Percentiles rank a stretch among this genome's conserved stretches.
These are phyloP conservation scores for Agrochola lychnidis DNA, from an alignment of 2,888 invertebrate species.

Conservation along the genomic window DNA sequence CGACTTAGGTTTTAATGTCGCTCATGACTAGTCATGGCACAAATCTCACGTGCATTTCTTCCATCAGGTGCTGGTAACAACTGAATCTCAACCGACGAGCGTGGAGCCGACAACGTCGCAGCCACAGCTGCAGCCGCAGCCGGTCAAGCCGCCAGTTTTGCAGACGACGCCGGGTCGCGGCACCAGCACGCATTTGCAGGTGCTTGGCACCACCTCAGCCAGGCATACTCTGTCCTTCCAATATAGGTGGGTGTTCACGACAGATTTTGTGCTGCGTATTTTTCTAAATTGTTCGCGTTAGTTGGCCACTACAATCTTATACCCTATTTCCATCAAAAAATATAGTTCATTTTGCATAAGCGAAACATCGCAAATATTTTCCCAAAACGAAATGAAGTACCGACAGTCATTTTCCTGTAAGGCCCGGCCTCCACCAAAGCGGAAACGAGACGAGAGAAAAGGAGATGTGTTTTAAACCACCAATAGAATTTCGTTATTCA, in stretches of 20 bases:
- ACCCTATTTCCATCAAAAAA: neutral
- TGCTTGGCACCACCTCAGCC: constrained; percentile 83
- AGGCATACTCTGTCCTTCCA: constrained; percentile 81
- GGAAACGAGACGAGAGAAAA: too few species aligned
- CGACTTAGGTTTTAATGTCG: neutral
- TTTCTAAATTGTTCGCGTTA: neutral
- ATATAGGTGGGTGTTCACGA: constrained; percentile 74
- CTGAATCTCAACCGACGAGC: constrained; percentile 55
- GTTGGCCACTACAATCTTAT: neutral
- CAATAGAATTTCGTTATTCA: too few species aligned
- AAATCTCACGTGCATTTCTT: neutral
- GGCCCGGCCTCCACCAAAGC: too few species aligned
- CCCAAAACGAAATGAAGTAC: neutral
- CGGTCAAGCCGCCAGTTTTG: constrained; percentile 65
- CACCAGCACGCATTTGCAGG: constrained; percentile 76
- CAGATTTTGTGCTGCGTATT: neutral
- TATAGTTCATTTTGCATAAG: neutral
- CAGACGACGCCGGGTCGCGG: constrained; percentile 82
- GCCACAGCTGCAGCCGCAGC: neutral
- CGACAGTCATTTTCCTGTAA: neutral
- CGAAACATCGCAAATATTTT: neutral
- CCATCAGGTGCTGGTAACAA: constrained; percentile 74
- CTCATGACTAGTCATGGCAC: neutral
- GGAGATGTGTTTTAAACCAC: too few species aligned
- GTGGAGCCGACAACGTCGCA: neutral